phyloP scores from a whole-genome alignment of 2,888 invertebrate species.

The Lepidochitona cinerea region DNA sequence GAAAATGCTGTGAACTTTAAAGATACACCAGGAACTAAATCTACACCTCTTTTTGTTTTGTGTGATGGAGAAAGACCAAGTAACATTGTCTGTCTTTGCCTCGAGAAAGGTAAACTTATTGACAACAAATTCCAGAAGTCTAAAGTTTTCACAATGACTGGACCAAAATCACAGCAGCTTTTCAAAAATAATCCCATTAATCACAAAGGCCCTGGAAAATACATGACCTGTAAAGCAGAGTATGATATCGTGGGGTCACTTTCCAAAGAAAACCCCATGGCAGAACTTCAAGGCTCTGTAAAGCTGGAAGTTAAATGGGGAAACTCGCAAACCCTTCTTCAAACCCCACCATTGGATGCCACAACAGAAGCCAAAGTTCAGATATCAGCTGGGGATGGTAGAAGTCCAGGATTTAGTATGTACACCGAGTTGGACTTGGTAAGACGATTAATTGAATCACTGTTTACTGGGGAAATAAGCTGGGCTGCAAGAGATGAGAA shows the following conservation, averaged over 20 bases:
- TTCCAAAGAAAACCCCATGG: conserved; percentile 7
- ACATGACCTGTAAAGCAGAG: conserved; percentile 12
- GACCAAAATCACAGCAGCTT: neutral
- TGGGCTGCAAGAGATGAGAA: conserved; percentile 41
- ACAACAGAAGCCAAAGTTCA: conserved; percentile 39
- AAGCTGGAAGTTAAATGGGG: conserved; percentile 47
- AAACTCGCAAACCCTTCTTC: conserved; percentile 31
- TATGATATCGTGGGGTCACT: conserved; percentile 17
- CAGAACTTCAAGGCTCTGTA: conserved; percentile 36
- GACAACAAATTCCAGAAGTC: no score
- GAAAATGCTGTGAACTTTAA: neutral
- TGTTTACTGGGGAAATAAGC: conserved; percentile 43
- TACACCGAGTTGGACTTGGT: conserved; percentile 43
- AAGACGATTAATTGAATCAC: conserved; percentile 31
- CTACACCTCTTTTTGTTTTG: conserved; percentile 30
- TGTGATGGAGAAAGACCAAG: conserved; percentile 43
- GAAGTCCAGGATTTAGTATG: conserved; percentile 37
- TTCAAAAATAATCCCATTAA: neutral
- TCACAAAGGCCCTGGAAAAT: neutral
- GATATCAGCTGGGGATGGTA: conserved; percentile 38
- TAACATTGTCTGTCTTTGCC: conserved; percentile 35
- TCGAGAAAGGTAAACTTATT: no score
- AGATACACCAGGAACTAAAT: neutral
- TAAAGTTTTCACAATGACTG: neutral
- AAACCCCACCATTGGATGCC: conserved; percentile 44